Evolutionary conservation across 2,888 invertebrate species (phyloP), one percentile per base, ranked within the genome.

Genomic region (Electrophaes corylata): DNA sequence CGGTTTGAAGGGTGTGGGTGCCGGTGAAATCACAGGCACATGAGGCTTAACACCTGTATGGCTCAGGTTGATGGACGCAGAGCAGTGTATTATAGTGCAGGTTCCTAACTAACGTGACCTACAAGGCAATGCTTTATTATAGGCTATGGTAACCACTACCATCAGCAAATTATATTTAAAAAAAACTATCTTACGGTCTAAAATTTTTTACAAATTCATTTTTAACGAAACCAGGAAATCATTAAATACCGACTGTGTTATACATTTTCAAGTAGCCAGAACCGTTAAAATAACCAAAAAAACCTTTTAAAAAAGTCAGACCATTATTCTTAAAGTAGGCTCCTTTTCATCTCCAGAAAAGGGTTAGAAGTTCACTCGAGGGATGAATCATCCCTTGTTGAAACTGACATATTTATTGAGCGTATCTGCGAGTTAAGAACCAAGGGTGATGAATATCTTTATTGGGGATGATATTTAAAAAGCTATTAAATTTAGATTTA

Each of bases 331-430:
- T 11, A 29, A 48, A 46, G 46, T 41, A 46, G 29, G 23, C 43
- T 44, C 41, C 45, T 48, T 53, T 53, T 50, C 59, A 46, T 46
- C 49, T 29, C 40, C 29, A 46, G 51, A 43, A 57, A 60, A 56
- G 60, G 60, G 54, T 59, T 55, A 37, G n/a, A 45, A 46, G 39
- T 52, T 51, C 29, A 54, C 48, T 46, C 37, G n/a, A 10, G 40
- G 33, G 41, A 55, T 60, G 48, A 52, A 60, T 55, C 51, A 55
- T 60, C 14, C 33, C 60, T 51, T 51, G 55, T 55, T 43, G 47
- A 26, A 52, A 60, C 51, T 51, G 60, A 55, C 60, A 60, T 60
- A 60, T 60, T 60, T 60, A 60, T 55, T 48, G 51, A 43, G 20
- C 45, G 45, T 49, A 35, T 54, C 53, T 53, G 33, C 45, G 53